A percentile compares a stretch with the other conserved stretches of the same genome.
Evolutionary conservation across 2,113 vertebrate genomes (phyloP).

Genomic region (Taxidea taxus): DNA sequence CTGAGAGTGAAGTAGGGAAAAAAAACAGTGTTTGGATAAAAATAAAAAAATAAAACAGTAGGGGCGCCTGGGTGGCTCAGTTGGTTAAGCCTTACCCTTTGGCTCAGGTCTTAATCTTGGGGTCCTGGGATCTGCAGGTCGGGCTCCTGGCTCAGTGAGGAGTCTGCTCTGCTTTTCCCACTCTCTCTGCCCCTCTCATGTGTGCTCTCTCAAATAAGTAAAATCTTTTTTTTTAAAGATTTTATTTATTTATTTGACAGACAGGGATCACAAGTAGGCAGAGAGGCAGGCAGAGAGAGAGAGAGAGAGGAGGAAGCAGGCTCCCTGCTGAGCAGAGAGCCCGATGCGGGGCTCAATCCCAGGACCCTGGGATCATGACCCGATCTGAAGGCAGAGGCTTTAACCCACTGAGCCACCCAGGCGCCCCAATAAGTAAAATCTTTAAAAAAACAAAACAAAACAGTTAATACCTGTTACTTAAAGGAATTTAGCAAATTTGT

Average conservation of each 20-base stretch:
- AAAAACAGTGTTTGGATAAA: background rate
- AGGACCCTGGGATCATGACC: too few relatives aligned
- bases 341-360: too few relatives aligned
- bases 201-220: background rate
- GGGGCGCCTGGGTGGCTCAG: background rate
- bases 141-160: background rate
- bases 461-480: background rate
- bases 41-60: background rate
- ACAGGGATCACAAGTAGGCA: too few relatives aligned
- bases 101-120: background rate
- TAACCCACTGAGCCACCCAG: too few relatives aligned
- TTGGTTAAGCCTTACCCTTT: background rate
- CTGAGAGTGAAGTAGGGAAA: background rate
- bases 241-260: too few relatives aligned
- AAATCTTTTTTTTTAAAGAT: too few relatives aligned
- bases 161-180: background rate
- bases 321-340: too few relatives aligned
- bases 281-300: too few relatives aligned
- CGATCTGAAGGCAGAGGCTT: too few relatives aligned
- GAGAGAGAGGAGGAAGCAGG: too few relatives aligned
- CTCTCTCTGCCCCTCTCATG: background rate
- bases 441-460: background rate
- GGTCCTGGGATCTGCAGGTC: background rate
- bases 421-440: background rate
- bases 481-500: slow-evolving; percentile 1